Percentiles rank a stretch among this genome's conserved stretches.
Conservation (phyloP, 2,797 vertebrate species). For the Girardinus metallicus region DNA sequence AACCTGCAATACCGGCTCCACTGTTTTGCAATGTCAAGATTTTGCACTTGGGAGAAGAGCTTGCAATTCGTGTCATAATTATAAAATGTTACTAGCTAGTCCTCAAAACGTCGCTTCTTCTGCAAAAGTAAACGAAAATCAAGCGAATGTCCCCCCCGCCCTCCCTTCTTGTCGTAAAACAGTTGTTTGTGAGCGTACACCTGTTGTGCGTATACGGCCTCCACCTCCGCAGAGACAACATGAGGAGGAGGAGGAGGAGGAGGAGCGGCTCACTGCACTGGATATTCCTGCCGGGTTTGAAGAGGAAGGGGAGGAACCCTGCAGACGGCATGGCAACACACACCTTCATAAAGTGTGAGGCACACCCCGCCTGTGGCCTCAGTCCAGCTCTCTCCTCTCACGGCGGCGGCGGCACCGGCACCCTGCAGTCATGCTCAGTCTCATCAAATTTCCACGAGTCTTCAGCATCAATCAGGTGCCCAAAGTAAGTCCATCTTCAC, state of each 20-base stretch:
- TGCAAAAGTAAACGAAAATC: not conserved
- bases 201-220: constrained; percentile 20
- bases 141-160: not conserved
- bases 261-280: constrained; percentile 62
- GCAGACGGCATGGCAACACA: constrained; percentile 63
- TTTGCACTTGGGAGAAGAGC: not conserved
- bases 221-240: constrained; percentile 21
- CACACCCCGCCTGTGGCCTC: constrained; percentile 29
- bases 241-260: constrained; percentile 6
- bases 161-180: not conserved
- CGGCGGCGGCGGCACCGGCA: constrained; percentile 17
- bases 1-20: constrained; percentile 35
- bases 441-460: constrained; percentile 84
- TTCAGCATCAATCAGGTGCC: constrained; percentile 89
- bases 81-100: not conserved
- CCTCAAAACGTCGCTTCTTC: not conserved
- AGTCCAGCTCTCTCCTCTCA: constrained; percentile 27
- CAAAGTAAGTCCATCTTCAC: constrained; percentile 82
- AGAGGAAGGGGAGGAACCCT: constrained; percentile 47
- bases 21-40: not conserved
- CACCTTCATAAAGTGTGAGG: constrained; percentile 47
- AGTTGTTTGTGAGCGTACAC: constrained; percentile 27
- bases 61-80: constrained; percentile 12
- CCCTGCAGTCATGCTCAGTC: constrained; percentile 81
- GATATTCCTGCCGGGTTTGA: constrained; percentile 64